phyloP scores from a whole-genome alignment of 1,140 invertebrate species.

The Pygmarrhopalites habei region DNA sequence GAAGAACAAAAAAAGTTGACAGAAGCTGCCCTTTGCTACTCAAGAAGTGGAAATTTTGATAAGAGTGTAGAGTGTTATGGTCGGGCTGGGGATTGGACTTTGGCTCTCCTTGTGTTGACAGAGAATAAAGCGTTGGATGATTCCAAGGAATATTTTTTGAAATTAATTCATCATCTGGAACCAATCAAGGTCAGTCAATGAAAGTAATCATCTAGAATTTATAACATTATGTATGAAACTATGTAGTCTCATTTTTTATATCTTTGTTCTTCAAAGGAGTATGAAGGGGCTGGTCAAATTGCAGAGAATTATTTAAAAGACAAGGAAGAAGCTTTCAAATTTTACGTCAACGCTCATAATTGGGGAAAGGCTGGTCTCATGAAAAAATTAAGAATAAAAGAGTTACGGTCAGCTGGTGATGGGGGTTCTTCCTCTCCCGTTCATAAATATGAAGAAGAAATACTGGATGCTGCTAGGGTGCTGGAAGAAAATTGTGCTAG shows the following conservation, averaged over 20 bases:
- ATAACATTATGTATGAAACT: too few relatives aligned
- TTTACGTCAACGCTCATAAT: constrained; percentile 20
- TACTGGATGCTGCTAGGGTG: neutral
- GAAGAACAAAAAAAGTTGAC: constrained; percentile 23
- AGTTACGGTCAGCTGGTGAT: too few relatives aligned
- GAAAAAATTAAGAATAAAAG: constrained; percentile 1
- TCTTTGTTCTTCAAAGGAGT: too few relatives aligned
- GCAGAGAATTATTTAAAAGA: constrained; percentile 28
- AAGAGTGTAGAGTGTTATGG: constrained; percentile 16
- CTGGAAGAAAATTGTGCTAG: constrained; percentile 11
- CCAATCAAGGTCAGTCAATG: neutral
- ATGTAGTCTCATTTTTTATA: too few relatives aligned
- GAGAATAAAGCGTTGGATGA: neutral
- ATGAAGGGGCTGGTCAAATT: constrained; percentile 23
- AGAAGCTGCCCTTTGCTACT: constrained; percentile 35
- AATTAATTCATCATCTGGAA: neutral
- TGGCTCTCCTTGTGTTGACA: neutral
- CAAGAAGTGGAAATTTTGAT: constrained; percentile 14
- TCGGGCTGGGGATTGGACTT: neutral
- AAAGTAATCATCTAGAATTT: too few relatives aligned
- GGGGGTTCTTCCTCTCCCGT: too few relatives aligned
- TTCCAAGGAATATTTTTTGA: neutral
- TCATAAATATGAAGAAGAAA: neutral
- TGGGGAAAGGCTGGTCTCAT: constrained; percentile 23
- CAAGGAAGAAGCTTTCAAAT: constrained; percentile 16